Evolutionary conservation across 2,113 vertebrate species (phyloP).

Genomic region (Gorilla gorilla): DNA sequence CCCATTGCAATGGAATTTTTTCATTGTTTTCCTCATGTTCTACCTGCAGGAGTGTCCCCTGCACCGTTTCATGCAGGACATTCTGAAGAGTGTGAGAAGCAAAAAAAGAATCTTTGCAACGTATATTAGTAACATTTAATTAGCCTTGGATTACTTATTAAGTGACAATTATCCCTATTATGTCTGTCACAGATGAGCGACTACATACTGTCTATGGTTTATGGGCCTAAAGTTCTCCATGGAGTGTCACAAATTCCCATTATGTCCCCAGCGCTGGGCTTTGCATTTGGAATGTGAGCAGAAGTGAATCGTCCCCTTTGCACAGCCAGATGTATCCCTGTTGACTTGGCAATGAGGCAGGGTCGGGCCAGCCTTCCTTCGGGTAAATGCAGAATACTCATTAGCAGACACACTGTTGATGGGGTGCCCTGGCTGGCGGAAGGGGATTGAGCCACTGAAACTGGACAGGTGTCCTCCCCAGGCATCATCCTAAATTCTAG

Average conservation of each 20-base stretch:
- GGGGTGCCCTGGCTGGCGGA: neutral
- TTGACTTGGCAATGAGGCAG: neutral
- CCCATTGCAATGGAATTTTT: fast-evolving
- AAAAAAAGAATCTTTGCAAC: slow-evolving; percentile 31
- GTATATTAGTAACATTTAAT: slow-evolving; percentile 74
- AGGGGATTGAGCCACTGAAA: fast-evolving
- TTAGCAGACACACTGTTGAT: too few relatives aligned
- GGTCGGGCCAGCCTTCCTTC: neutral
- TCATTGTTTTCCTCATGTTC: neutral
- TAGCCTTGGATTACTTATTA: slow-evolving; percentile 78
- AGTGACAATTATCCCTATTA: slow-evolving; percentile 75
- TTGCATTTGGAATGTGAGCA: slow-evolving; percentile 61
- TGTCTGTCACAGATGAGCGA: slow-evolving; percentile 75
- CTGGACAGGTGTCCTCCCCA: fast-evolving
- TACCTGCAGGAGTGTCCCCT: neutral
- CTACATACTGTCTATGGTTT: slow-evolving; percentile 67
- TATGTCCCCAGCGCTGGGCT: slow-evolving; percentile 70
- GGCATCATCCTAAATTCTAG: too few relatives aligned
- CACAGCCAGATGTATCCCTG: neutral
- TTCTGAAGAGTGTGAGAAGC: neutral
- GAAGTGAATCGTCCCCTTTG: neutral
- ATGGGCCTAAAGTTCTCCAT: slow-evolving; percentile 70
- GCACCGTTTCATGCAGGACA: too few relatives aligned
- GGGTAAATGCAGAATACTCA: neutral
- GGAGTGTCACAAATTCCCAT: slow-evolving; percentile 74